These are phyloP conservation scores for Siphonodentalium dalli DNA, from an alignment of 2,888 invertebrate genomes.

Conservation along the genomic window DNA sequence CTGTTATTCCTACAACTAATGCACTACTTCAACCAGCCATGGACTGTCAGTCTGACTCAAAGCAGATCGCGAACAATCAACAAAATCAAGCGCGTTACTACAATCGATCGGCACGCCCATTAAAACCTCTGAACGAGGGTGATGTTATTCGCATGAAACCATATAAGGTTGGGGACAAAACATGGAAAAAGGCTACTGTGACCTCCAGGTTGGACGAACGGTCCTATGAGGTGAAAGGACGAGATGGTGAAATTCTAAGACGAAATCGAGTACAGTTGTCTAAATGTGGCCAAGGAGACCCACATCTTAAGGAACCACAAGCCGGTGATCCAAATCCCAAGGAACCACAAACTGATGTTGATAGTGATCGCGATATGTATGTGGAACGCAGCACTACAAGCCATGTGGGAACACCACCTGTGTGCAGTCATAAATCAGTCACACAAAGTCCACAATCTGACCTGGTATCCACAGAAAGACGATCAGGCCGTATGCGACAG, in stretches of 20 bases:
- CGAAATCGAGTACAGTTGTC: neutral
- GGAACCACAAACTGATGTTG: no score
- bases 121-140: conserved; percentile 1
- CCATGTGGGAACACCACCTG: no score
- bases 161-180: neutral
- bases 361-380: no score
- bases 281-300: no score
- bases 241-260: neutral
- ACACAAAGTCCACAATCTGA: no score
- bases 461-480: no score
- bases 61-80: neutral
- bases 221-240: neutral
- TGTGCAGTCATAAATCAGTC: no score
- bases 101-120: neutral
- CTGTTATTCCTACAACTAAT: conserved; percentile 3
- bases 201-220: neutral
- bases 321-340: no score
- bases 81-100: neutral
- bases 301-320: no score
- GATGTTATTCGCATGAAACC: no score
- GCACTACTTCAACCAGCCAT: neutral
- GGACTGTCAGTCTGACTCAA: neutral
- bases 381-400: no score
- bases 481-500: no score
- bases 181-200: neutral